phyloP scores from a whole-genome alignment of 1,140 invertebrate species.

The Meloidogyne floridensis region DNA sequence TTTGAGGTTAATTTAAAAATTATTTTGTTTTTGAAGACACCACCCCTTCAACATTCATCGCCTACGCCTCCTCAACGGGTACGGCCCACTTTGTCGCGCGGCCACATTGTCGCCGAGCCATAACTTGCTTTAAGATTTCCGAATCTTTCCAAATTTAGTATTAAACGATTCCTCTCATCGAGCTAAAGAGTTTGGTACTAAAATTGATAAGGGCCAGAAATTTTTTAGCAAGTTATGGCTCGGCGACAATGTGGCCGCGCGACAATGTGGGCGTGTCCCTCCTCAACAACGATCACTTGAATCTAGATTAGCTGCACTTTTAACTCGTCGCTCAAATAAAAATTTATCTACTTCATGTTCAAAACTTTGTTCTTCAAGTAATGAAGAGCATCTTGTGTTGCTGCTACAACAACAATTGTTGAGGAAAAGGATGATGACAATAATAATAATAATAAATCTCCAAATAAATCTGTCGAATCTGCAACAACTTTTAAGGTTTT shows the following conservation, averaged over 20 bases:
- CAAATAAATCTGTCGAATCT: not conserved
- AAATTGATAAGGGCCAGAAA: too few species aligned
- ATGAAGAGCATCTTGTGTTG: not conserved
- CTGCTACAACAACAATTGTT: not conserved
- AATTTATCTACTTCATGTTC: not conserved
- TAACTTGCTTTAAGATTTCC: too few species aligned
- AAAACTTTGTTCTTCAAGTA: not conserved
- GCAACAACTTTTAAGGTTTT: not conserved
- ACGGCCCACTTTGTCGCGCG: too few species aligned
- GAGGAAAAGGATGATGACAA: not conserved
- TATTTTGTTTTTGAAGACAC: not conserved
- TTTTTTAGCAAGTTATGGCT: too few species aligned
- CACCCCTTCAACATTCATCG: not conserved
- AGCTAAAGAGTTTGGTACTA: too few species aligned
- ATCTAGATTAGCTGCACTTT: conserved; percentile 20
- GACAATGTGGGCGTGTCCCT: too few species aligned
- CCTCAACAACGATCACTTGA: not conserved
- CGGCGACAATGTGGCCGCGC: too few species aligned
- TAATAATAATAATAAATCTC: not conserved
- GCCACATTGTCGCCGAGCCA: too few species aligned
- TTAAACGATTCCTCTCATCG: too few species aligned
- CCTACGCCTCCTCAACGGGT: not conserved
- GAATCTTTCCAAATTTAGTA: too few species aligned
- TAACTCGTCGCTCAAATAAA: not conserved
- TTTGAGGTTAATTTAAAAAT: not conserved